Base-by-base conservation (phyloP, 2,888 invertebrate genomes). In the Monochamus alternatus region DNA sequence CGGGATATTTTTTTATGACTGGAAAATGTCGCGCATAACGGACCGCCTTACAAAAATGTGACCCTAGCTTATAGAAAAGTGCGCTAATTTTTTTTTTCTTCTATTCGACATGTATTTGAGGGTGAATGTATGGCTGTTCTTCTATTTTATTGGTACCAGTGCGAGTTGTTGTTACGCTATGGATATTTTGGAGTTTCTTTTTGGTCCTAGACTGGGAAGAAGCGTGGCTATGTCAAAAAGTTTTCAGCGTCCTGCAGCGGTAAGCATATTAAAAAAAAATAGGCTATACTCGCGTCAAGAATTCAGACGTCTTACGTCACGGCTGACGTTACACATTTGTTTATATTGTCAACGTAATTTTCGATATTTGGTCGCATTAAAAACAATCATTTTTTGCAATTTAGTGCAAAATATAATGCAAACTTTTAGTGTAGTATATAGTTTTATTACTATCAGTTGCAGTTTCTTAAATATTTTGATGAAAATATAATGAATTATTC, bases 161-260 rank as follows among this genome's bases (percentile, higher is more conserved):
- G 55, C 51, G 8, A 65, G 47, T 71, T 65, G 22, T 8, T 69
- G 65, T 31, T 52, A 10, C 43, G 74, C 62, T 32, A 8, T 71
- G 22, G 70, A 70, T 63, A 22, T 81, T 62, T 74, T 81, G 38
- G 81, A 81, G 66, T 81, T 81, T 62, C 43, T 81, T n/a, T 62
- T 81, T 59, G 81, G 81, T 5, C 81, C 81, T 12, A 78, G 75
- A 52, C 63, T 81, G 44, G 80, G 80, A n/a, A 73, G 67, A 51
- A 62, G 38, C 47, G 55, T 69, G 31, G 65, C 69, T 51, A 12
- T 3, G 10, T 12, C 72, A 2, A 74, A 74, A 69, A 76, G 73
- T 74, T 43, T 73, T 47, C 58, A 71, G 62, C 14, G 69, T 10
- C 44, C 81, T 3, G 14, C 70, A 43, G 81, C 81, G 43, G 81